A percentile compares a stretch with the other conserved stretches of the same genome.
Conservation (phyloP, 2,888 invertebrate species). For the Empis livida region DNA sequence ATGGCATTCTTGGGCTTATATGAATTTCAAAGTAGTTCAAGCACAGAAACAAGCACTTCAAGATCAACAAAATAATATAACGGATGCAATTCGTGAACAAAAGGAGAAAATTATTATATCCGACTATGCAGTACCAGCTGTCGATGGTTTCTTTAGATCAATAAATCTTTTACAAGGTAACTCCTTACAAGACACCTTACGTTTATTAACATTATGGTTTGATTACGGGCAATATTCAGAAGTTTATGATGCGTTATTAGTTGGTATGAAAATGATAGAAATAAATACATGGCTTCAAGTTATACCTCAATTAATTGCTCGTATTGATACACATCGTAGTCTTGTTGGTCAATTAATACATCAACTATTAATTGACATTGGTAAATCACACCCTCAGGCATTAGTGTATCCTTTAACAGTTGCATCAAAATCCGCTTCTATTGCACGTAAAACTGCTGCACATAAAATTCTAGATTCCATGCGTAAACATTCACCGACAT, state of each 20-base stretch:
- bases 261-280: constrained; percentile 85
- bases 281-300: constrained; percentile 99
- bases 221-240: constrained; percentile 92
- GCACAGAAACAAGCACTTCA: constrained; percentile 31
- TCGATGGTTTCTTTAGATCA: constrained; percentile 91
- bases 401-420: constrained; percentile 95
- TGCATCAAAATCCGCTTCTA: constrained; percentile 86
- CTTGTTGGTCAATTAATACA: constrained; percentile 85
- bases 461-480: constrained; percentile 90
- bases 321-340: constrained; percentile 87
- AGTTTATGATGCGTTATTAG: constrained; percentile 85
- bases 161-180: constrained; percentile 85
- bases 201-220: constrained; percentile 94
- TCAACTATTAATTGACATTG: constrained; percentile 88
- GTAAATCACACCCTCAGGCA: constrained; percentile 95
- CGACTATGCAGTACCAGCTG: constrained; percentile 82
- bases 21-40: constrained; percentile 84
- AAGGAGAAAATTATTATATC: constrained; percentile 35
- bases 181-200: constrained; percentile 89
- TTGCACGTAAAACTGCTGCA: constrained; percentile 76
- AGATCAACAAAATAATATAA: constrained; percentile 21
- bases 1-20: constrained; percentile 97
- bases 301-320: constrained; percentile 94
- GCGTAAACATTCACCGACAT: constrained; percentile 81
- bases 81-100: constrained; percentile 23